These are phyloP conservation scores for Apostichopus californicus DNA, from an alignment of 35 echinoderm and acorn worm species.

Conservation along the genomic window DNA sequence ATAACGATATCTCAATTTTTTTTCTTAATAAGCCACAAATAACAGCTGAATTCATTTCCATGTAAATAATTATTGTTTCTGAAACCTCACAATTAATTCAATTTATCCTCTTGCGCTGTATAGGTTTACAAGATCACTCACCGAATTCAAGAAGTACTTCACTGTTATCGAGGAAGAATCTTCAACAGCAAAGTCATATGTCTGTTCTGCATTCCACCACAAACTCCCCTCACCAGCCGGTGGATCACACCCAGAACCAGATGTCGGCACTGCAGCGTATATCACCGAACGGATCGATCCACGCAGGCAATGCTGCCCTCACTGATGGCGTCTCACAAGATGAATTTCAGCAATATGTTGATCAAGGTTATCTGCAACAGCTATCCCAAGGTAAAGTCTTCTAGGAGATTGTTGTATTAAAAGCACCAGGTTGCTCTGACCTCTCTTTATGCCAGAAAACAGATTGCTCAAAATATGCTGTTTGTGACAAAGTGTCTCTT, in stretches of 20 bases:
- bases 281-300: conserved; percentile 25
- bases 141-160: conserved; percentile 33
- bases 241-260: conserved; percentile 21
- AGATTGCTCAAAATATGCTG: no score
- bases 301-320: conserved; percentile 6
- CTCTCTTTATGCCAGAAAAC: no score
- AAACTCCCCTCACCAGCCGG: conserved; percentile 25
- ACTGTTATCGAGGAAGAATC: conserved; percentile 9
- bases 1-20: no score
- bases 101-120: neutral
- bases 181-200: conserved; percentile 22
- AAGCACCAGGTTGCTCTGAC: no score
- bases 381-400: conserved; percentile 69
- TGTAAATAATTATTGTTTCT: no score
- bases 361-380: conserved; percentile 76
- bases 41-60: no score
- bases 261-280: conserved; percentile 28
- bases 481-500: no score
- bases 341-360: conserved; percentile 72
- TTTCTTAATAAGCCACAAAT: no score
- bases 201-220: neutral
- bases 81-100: neutral
- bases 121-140: conserved; percentile 47
- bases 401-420: neutral
- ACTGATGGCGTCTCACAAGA: conserved; percentile 38